Evolutionary conservation across 1,140 invertebrate species (phyloP), one percentile per base, ranked within the genome.

Genomic region (Euborellia annulipes): DNA sequence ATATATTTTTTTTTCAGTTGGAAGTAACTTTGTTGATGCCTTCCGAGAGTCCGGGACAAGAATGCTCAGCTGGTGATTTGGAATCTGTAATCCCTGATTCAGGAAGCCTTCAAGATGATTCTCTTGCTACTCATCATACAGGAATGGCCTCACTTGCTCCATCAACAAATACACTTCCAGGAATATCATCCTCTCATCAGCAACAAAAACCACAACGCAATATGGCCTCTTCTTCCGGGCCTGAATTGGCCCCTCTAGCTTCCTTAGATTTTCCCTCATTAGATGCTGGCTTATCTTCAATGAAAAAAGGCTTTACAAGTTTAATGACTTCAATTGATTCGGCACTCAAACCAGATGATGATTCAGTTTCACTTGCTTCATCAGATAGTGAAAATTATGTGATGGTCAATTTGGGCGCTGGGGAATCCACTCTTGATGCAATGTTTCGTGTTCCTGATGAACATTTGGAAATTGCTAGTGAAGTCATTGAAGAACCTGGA

Each of bases 1-100:
- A 19, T 16, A 38, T 38, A 38, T n/a, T 22, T 41, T 22, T 48
- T 14, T 44, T 36, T 1, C 23, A 49, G 46, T 13, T 91, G 6
- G 87, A 92, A 65, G 66, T 92, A 32, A 90, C 85, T 0, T 72
- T 91, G 49, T 78, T 92, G 37, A 83, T 91, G 74, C 82, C 86
- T 44, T 78, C 79, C 22, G 77, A 73, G 56, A 78, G 75, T 55
- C 77, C 80, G 42, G 81, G 82, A 16, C 36, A 38, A 4, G 14
- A 17, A 6, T 47, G 41, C 50, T 84, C 79, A 36, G 75, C 75
- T 44, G 74, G 78, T 41, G 82, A 85, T 67, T 66, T 81, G 19
- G 82, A 85, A 62, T 85, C 82, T 43, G 80, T 85, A 32, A 71
- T 85, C 30, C 77, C 82, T 2, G 82, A 86, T 62, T 79, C 80